Evolutionary conservation across 1,140 invertebrate genomes (phyloP).

Genomic region (Ylistrum balloti): DNA sequence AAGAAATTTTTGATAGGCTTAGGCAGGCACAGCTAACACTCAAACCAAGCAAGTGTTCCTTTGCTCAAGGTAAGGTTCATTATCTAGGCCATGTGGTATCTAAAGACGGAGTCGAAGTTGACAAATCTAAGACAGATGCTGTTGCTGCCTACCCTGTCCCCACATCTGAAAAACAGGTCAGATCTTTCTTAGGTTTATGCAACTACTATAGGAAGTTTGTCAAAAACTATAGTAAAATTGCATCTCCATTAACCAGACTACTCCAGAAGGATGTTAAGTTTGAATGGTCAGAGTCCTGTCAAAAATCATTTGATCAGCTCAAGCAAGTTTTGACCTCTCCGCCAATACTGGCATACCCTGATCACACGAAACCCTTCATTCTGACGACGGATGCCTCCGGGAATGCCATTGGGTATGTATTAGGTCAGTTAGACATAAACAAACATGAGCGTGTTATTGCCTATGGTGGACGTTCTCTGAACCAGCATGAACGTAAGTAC

Average conservation of each 20-base stretch:
- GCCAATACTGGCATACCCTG: slow-evolving; percentile 58
- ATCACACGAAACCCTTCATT: slow-evolving; percentile 51
- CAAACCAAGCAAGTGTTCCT: slow-evolving; percentile 59
- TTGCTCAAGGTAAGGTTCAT: slow-evolving; percentile 52
- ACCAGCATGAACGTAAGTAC: slow-evolving; percentile 47
- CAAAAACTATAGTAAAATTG: slow-evolving; percentile 50
- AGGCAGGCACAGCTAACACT: slow-evolving; percentile 45
- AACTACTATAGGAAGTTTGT: too few species aligned
- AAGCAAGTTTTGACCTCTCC: slow-evolving; percentile 52
- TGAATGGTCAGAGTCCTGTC: slow-evolving; percentile 54
- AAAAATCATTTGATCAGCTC: slow-evolving; percentile 56
- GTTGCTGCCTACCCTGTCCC: slow-evolving; percentile 47
- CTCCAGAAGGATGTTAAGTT: slow-evolving; percentile 59
- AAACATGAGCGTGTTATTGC: slow-evolving; percentile 42
- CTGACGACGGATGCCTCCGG: slow-evolving; percentile 62
- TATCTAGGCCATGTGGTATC: slow-evolving; percentile 60
- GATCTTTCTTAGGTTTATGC: too few species aligned
- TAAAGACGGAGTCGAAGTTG: slow-evolving; percentile 56
- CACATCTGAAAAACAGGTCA: too few species aligned
- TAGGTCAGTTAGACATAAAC: slow-evolving; percentile 51
- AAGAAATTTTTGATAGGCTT: slow-evolving; percentile 55
- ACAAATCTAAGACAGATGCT: slow-evolving; percentile 53
- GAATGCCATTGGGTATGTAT: slow-evolving; percentile 50
- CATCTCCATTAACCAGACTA: slow-evolving; percentile 46
- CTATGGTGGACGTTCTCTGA: slow-evolving; percentile 50